phyloP scores from a whole-genome alignment of 2,888 invertebrate genomes.

The Lepidocyrtinus sp. region DNA sequence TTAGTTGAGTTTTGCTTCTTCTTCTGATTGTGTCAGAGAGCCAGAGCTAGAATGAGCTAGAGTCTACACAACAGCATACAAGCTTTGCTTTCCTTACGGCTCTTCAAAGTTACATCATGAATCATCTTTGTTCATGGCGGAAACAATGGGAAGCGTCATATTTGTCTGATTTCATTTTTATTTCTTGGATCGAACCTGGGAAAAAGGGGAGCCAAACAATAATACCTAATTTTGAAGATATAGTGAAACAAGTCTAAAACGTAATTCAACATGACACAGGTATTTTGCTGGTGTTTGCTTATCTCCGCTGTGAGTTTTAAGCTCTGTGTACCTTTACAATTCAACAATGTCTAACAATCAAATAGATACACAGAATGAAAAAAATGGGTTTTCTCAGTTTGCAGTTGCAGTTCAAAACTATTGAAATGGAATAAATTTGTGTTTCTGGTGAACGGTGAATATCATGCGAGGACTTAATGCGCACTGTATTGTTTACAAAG shows the following conservation, averaged over 20 bases:
- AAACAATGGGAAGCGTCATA: slow-evolving; percentile 55
- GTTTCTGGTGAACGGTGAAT: background rate
- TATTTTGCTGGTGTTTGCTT: slow-evolving; percentile 8
- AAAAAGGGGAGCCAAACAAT: background rate
- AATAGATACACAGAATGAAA: background rate
- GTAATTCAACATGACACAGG: slow-evolving; percentile 12
- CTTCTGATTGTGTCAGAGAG: slow-evolving; percentile 34
- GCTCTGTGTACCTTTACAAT: background rate
- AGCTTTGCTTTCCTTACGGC: background rate
- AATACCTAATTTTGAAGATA: slow-evolving; percentile 10
- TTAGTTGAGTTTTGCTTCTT: background rate
- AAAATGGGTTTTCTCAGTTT: too few relatives aligned
- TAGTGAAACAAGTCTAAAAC: background rate
- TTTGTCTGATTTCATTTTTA: slow-evolving; percentile 57
- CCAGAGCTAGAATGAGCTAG: slow-evolving; percentile 5
- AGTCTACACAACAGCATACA: too few relatives aligned
- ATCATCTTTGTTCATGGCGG: slow-evolving; percentile 35
- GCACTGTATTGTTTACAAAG: slow-evolving; percentile 8
- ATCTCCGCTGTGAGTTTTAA: background rate
- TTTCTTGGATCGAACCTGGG: too few relatives aligned
- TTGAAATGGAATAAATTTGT: background rate
- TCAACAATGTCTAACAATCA: slow-evolving; percentile 6
- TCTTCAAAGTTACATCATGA: slow-evolving; percentile 1
- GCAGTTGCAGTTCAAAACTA: background rate
- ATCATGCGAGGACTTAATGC: background rate